Evolutionary conservation across 2,797 vertebrate species (phyloP), one percentile per base, ranked within the genome.

Genomic region (Lepidocolaptes lacrymiger): DNA sequence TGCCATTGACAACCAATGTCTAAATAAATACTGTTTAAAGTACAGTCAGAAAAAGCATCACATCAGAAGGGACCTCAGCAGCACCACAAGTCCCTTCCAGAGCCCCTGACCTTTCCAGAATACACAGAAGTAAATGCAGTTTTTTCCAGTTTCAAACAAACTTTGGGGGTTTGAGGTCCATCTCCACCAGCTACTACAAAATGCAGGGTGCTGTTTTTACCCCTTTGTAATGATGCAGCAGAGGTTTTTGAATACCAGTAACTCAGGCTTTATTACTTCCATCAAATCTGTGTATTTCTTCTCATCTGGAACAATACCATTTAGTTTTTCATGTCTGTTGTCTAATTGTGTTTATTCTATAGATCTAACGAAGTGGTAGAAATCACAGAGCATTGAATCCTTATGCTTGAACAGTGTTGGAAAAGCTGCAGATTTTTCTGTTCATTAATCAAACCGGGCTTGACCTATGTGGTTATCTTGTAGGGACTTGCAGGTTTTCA

Each of bases 171-270:
- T 26, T 87, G 62, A 64, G 30, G 21, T 48, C 14, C 20, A 3
- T 49, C n/a, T 59, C 28, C 3, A 6, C 22, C 27, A 30, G 19
- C 7, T 28, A 7, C 18, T 55, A 36, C 15, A 46, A 36, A 71
- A 67, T 4, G 4, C 23, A 74, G 67, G 28, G 10, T 63, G 21
- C 49, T 37, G 17, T 0, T 54, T 59, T 13, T 6, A 12, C 8
- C 1, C 0, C 14, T 30, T 36, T 22, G 4, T 41, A 61, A 36
- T 5, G 9, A 14, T 51, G 36, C 18, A 55, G 39, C 19, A 55
- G 39, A 13, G 56, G 21, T 32, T 59, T 10, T 64, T 0, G 0
- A 55, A n/a, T 41, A 13, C 7, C 11, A 41, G 24, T n/a, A 26
- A 41, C 36, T 62, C 67, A 54, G 36, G 7, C 21, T 80, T 85